Evolutionary conservation across 1,140 invertebrate genomes (phyloP).

Genomic region (Drosophila kohkoa): DNA sequence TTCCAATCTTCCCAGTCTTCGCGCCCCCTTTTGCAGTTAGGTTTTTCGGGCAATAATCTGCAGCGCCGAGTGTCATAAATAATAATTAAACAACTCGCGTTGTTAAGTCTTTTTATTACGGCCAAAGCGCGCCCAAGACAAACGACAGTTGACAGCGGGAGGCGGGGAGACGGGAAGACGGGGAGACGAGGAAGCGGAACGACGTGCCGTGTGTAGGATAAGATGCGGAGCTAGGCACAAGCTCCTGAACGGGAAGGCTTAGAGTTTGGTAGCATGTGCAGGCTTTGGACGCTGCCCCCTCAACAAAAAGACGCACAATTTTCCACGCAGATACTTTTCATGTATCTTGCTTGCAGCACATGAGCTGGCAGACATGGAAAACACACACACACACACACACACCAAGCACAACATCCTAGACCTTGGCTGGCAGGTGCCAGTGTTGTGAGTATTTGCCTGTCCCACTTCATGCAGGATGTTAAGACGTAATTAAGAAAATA

Average conservation of each 20-base stretch:
- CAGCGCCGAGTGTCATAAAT: conserved; percentile 74
- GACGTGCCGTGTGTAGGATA: conserved; percentile 57
- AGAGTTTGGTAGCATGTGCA: conserved; percentile 76
- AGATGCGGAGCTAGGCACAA: conserved; percentile 56
- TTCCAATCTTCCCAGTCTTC: conserved; percentile 49
- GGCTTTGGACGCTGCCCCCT: conserved; percentile 29
- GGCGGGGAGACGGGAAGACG: conserved; percentile 10
- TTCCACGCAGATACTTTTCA: conserved; percentile 72
- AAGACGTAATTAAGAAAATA: conserved; percentile 84
- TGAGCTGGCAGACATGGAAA: conserved; percentile 57
- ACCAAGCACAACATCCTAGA: neutral
- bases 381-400: conserved; percentile 8
- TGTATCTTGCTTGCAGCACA: conserved; percentile 57
- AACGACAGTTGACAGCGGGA: conserved; percentile 64
- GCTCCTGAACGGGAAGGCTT: conserved; percentile 63
- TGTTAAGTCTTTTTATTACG: conserved; percentile 84
- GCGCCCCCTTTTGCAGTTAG: neutral
- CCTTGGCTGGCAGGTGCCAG: conserved; percentile 31
- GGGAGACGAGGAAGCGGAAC: conserved; percentile 2
- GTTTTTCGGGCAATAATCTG: conserved; percentile 76
- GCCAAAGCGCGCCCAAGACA: conserved; percentile 62
- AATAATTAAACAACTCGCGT: conserved; percentile 84
- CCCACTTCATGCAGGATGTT: conserved; percentile 68
- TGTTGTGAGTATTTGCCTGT: conserved; percentile 26
- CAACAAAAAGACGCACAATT: conserved; percentile 59